Base-by-base conservation (phyloP, 2,113 vertebrate genomes). In the Lutjanus erythropterus region DNA sequence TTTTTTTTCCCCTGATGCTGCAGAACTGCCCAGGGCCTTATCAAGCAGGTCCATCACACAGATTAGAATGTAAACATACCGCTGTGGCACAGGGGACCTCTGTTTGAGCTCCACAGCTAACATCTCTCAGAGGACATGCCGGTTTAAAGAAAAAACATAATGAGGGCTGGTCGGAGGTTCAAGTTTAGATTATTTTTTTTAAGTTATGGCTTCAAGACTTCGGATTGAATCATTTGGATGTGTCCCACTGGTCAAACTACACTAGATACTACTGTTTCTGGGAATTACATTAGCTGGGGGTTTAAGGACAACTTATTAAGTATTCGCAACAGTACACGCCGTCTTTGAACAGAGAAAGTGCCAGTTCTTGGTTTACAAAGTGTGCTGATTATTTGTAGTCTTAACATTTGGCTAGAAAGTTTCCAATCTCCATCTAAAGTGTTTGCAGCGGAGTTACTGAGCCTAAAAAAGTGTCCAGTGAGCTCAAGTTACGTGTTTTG, bases 21-120 rank as follows among this genome's bases (percentile, higher is more conserved):
- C 83, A 86, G 77, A 85, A 83, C 59, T 77, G 70, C 84, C 81
- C 23, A 11, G 9, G 47, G 76, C 42, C 61, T 89, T 91, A 91
- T 93, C 88, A 78, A 62, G 39, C 41, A 78, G 66, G 53, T 66
- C 74, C 89, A 93, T 94, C 89, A 72, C 62, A 65, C 65, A 83
- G 84, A 91, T 91, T 75, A 87, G 71, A 91, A 91, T 89, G 88
- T 86, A 88, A 90, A 91, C 88, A 90, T 64, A 72, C 15, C 11
- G n/a, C 65, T 18, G 75, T 53, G 60, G 55, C 56, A 71, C 33
- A 52, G 31, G 25, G 71, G 56, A 59, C 23, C 77, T 81, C 67
- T 74, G 70, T 58, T 52, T 33, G 62, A 76, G 50, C 66, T 71
- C 27, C 47, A 69, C 81, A 78, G 46, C 77, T 42, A 56, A 65